These are phyloP conservation scores for Ianthella basta DNA, from an alignment of 37 sponge, comb jelly and placozoan genomes.

Conservation along the genomic window DNA sequence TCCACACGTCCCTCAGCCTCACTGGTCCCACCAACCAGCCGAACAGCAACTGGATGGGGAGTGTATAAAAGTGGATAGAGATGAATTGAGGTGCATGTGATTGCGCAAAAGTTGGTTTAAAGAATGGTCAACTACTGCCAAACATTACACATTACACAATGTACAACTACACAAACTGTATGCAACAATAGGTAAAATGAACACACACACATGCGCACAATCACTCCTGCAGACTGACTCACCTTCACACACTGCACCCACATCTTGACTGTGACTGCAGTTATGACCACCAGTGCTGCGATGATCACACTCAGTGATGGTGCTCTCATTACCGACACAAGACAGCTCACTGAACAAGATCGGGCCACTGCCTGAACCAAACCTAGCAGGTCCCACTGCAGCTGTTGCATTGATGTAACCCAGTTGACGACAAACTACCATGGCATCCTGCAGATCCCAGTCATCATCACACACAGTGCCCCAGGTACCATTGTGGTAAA, in stretches of 20 bases:
- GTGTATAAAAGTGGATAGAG: too few relatives aligned
- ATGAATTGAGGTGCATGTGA: too few relatives aligned
- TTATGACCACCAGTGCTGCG: conserved; percentile 9
- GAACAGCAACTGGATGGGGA: too few relatives aligned
- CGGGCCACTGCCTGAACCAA: conserved; percentile 15
- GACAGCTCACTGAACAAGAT: conserved; percentile 6
- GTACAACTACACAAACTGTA: too few relatives aligned
- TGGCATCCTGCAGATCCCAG: conserved; percentile 16
- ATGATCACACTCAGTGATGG: conserved; percentile 8
- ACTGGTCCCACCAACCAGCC: too few relatives aligned
- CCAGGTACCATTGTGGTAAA: conserved; percentile 30
- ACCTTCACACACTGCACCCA: conserved; percentile 26
- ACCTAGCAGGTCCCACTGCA: neutral
- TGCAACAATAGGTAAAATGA: too few relatives aligned
- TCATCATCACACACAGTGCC: conserved; percentile 16
- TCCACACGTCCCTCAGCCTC: too few relatives aligned
- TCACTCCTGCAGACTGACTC: too few relatives aligned
- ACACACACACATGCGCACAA: too few relatives aligned
- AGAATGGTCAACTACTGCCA: too few relatives aligned
- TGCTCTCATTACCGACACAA: neutral
- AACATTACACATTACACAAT: too few relatives aligned
- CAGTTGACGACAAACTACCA: conserved; percentile 20
- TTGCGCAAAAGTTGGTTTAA: too few relatives aligned
- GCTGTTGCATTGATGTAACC: neutral
- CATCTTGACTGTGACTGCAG: conserved; percentile 33